A percentile compares a stretch with the other conserved stretches of the same genome.
Conservation (phyloP, 2,113 vertebrate species). For the Solea solea region DNA sequence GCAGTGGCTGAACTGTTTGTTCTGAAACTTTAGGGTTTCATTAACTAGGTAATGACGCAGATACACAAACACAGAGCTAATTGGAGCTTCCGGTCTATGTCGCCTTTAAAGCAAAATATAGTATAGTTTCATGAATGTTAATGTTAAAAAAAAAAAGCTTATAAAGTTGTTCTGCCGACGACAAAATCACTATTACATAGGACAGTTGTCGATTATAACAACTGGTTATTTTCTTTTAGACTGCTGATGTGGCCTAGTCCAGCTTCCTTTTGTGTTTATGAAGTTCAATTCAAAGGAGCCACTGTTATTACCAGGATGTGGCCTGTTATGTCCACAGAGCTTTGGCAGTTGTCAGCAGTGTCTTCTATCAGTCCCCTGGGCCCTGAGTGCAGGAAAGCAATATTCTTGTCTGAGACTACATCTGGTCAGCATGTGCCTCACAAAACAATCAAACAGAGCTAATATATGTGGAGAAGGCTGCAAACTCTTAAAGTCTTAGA, state of each 20-base stretch:
- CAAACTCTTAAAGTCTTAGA: background rate
- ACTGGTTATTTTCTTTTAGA: background rate
- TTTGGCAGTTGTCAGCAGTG: slow-evolving; percentile 40
- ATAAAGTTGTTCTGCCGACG: too few relatives aligned
- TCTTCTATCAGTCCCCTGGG: slow-evolving; percentile 46
- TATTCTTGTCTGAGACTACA: slow-evolving; percentile 41
- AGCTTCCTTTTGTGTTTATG: background rate
- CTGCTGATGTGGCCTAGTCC: background rate
- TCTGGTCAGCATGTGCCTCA: slow-evolving; percentile 63
- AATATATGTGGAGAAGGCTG: background rate
- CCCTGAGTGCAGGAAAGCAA: slow-evolving; percentile 19
- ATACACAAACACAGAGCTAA: too few relatives aligned
- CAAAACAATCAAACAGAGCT: background rate
- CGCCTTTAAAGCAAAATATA: too few relatives aligned
- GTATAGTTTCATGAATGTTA: too few relatives aligned
- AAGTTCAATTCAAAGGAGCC: slow-evolving; percentile 30
- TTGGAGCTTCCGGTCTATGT: too few relatives aligned
- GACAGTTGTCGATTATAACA: background rate
- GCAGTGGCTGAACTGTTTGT: too few relatives aligned
- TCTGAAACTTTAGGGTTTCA: too few relatives aligned
- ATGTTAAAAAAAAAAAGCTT: too few relatives aligned
- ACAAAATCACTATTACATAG: too few relatives aligned
- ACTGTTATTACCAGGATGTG: slow-evolving; percentile 58
- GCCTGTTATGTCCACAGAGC: slow-evolving; percentile 18
- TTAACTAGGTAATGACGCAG: too few relatives aligned